Evolutionary conservation across 2,888 invertebrate genomes (phyloP).

Genomic region (Pristionchus entomophagus): DNA sequence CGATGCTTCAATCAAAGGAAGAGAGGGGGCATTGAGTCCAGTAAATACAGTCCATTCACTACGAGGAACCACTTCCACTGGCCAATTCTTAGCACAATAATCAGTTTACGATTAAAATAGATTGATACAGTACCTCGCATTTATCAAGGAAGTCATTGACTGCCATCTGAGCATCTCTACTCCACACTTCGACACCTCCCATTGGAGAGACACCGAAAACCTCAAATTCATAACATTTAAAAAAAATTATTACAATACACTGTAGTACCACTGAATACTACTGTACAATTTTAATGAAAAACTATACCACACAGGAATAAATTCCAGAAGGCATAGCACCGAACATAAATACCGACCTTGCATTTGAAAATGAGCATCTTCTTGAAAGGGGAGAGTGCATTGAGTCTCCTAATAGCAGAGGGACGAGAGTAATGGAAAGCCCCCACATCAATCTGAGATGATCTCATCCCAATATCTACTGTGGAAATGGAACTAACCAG

Average conservation of each 20-base stretch:
- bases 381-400: conserved; percentile 64
- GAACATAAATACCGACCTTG: conserved; percentile 54
- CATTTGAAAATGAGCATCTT: conserved; percentile 70
- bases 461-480: neutral
- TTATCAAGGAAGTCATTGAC: conserved; percentile 62
- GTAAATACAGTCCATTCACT: conserved; percentile 61
- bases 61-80: conserved; percentile 57
- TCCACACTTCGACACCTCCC: conserved; percentile 64
- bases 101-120: neutral
- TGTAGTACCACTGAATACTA: too few species aligned
- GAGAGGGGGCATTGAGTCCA: conserved; percentile 64
- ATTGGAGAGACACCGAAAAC: conserved; percentile 62
- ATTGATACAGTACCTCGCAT: conserved; percentile 15
- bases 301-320: too few species aligned
- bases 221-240: conserved; percentile 36
- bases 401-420: conserved; percentile 56
- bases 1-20: conserved; percentile 63
- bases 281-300: too few species aligned
- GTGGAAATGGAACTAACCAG: conserved; percentile 1
- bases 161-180: conserved; percentile 63
- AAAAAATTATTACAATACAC: neutral
- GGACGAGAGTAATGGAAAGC: conserved; percentile 64
- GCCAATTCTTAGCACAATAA: neutral
- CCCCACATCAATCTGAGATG: conserved; percentile 62
- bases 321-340: too few species aligned